phyloP scores from a whole-genome alignment of 2,113 vertebrate species.

The Seriola aureovittata region DNA sequence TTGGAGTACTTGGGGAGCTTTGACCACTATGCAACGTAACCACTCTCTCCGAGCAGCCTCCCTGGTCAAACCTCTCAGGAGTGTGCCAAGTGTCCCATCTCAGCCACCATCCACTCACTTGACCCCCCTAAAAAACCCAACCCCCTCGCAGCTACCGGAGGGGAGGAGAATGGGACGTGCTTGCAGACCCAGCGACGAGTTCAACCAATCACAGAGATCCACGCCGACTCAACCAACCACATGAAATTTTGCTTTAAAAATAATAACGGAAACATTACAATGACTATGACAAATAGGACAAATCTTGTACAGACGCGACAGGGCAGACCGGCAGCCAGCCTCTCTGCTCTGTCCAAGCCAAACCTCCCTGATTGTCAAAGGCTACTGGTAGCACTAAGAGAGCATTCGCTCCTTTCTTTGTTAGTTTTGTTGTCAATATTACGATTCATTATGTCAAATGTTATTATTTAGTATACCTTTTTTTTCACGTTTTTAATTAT shows the following conservation, averaged over 20 bases:
- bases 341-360: constrained; percentile 71
- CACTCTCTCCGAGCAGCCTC: constrained; percentile 70
- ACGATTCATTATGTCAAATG: constrained; percentile 68
- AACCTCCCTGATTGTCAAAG: constrained; percentile 78
- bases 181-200: constrained; percentile 62
- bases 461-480: constrained; percentile 72
- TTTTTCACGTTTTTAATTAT: constrained; percentile 78
- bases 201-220: constrained; percentile 75
- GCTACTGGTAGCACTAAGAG: constrained; percentile 83
- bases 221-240: constrained; percentile 59
- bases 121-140: constrained; percentile 78
- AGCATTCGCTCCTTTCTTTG: constrained; percentile 55
- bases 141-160: constrained; percentile 80
- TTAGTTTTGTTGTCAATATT: constrained; percentile 72
- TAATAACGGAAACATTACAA: constrained; percentile 55
- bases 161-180: constrained; percentile 81
- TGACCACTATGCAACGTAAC: constrained; percentile 99
- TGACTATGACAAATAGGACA: constrained; percentile 65
- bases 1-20: constrained; percentile 99
- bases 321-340: constrained; percentile 60
- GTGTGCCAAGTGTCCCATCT: constrained; percentile 88
- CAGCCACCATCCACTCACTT: constrained; percentile 90
- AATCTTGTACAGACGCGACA: constrained; percentile 76
- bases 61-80: constrained; percentile 82
- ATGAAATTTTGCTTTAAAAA: constrained; percentile 78